Conservation (phyloP, 2,888 invertebrate species). For the Gisinianus flammeolus region DNA sequence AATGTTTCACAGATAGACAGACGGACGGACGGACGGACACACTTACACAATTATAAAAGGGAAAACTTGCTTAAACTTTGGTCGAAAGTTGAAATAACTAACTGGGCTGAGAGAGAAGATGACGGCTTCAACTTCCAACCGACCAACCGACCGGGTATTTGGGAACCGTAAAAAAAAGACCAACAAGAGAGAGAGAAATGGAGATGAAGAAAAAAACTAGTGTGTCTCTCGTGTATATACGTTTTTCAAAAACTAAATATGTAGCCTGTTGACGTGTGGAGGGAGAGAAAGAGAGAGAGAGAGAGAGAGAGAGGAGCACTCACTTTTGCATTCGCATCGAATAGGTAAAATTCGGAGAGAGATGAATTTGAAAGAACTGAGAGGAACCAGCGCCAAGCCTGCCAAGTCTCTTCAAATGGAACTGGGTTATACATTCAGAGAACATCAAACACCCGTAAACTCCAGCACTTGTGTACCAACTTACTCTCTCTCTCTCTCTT, state of each 20-base stretch:
- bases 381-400: not conserved
- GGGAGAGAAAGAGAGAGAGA: not conserved
- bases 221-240: not conserved
- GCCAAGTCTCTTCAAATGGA: not conserved
- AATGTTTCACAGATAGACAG: not conserved
- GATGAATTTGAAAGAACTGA: constrained; percentile 1
- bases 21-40: constrained; percentile 28
- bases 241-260: not conserved
- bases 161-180: not conserved
- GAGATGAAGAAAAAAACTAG: too few species aligned
- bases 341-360: not conserved
- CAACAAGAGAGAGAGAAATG: not conserved
- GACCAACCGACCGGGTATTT: not conserved
- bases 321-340: not conserved
- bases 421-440: not conserved
- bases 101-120: not conserved
- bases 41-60: constrained; percentile 14
- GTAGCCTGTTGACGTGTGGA: not conserved
- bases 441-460: not conserved
- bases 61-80: constrained; percentile 33
- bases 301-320: not conserved
- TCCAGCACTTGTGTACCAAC: not conserved
- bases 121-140: not conserved
- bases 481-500: too few species aligned
- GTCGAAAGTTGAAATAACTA: constrained; percentile 18